Percentiles rank a stretch among this genome's conserved stretches.
phyloP scores from a whole-genome alignment of 2,113 vertebrate species.

The Ptilorrhoa leucosticta region DNA sequence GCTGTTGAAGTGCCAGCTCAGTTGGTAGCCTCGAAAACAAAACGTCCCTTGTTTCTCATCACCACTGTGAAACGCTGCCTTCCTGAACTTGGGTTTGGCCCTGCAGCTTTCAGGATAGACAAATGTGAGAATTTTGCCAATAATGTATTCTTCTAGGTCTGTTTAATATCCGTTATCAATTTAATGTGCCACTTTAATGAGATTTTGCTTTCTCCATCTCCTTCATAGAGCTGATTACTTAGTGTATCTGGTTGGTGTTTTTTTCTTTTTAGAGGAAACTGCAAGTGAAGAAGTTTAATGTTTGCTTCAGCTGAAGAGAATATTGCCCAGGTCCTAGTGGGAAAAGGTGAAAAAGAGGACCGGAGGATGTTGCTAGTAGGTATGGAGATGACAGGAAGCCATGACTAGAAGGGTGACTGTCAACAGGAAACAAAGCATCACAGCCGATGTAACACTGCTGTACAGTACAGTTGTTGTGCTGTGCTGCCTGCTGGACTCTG shows the following conservation, averaged over 20 bases:
- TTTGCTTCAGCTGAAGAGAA: constrained; percentile 1
- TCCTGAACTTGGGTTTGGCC: background rate
- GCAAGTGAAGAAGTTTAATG: background rate
- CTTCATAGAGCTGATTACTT: constrained; percentile 25
- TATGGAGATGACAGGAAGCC: constrained; percentile 19
- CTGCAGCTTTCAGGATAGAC: background rate
- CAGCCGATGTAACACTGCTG: background rate
- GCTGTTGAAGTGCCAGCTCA: constrained; percentile 50
- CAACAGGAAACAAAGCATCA: constrained; percentile 20
- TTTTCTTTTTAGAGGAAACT: constrained; percentile 12
- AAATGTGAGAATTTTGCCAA: constrained; percentile 44
- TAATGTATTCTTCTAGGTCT: constrained; percentile 28
- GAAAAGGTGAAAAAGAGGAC: background rate
- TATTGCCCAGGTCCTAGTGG: background rate
- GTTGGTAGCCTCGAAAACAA: constrained; percentile 20
- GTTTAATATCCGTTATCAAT: constrained; percentile 38
- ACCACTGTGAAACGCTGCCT: background rate
- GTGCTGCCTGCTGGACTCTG: background rate
- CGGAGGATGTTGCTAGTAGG: background rate
- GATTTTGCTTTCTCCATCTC: constrained; percentile 44
- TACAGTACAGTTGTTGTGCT: background rate
- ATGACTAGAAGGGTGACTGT: background rate
- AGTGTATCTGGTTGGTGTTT: background rate
- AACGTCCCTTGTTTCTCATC: constrained; percentile 33
- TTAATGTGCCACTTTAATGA: constrained; percentile 33